Base-by-base conservation (phyloP, 2,113 vertebrate genomes). In the Semnornis frantzii region DNA sequence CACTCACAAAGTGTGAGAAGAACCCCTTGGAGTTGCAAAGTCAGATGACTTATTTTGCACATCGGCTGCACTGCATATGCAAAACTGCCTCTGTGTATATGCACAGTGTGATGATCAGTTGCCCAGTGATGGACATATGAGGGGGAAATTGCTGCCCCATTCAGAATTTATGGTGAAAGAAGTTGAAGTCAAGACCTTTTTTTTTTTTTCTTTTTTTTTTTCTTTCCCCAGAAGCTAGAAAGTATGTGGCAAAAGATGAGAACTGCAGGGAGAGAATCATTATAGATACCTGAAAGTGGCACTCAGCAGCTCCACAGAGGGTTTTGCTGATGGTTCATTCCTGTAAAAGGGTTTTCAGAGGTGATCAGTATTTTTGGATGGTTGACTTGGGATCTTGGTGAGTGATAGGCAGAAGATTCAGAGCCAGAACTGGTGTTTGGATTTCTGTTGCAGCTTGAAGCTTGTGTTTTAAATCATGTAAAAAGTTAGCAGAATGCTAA, bases 291-390 rank as follows among this genome's bases (percentile, higher is more conserved):
- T 64, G 58, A 76, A 87, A 94, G 85, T 77, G 91, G 46, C 82
- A 71, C 63, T 50, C 63, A 79, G 84, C 84, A 92, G 82, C 73
- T 92, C 59, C 34, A 33, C 31, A 20, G 48, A 58, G 37, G 68
- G 81, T 91, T 96, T 94, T 95, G 93, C 82, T 96, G 89, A 89
- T 78, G 48, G 62, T 27, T 95, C 84, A 69, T 91, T 95, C 92
- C 85, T 92, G 60, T 92, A 82, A 82, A 91, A 92, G 78, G 79
- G 68, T 89, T 91, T 89, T 63, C 78, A 85, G 87, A 87, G 91
- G 87, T 95, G 81, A 58, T 94, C 42, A 17, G 87, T 94, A 85
- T 94, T 94, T 94, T 87, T 95, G 92, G 95, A 82, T 76, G 84
- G 77, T 66, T 84, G 77, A 78, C 91, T 96, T 84, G 70, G 54